Conservation (phyloP, 2,888 invertebrate genomes). For the Mesorhabditis sp. region DNA sequence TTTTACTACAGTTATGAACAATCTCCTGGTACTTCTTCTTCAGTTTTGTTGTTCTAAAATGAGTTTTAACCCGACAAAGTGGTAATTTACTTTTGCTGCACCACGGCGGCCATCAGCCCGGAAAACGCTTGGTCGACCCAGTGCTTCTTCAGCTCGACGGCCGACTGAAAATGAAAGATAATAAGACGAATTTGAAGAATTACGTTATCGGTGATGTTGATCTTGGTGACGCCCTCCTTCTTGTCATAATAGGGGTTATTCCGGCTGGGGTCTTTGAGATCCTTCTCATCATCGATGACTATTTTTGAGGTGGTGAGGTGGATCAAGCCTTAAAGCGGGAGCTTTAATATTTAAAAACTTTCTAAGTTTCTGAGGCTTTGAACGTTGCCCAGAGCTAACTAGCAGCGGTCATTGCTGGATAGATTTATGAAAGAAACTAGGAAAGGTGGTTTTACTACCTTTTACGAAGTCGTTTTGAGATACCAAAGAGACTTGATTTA, state of each 20-base stretch:
- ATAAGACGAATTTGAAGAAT: too few relatives aligned
- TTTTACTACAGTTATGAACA: background rate
- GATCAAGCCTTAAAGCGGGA: background rate
- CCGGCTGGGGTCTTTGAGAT: background rate
- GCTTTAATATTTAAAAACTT: too few relatives aligned
- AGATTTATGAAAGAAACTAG: too few relatives aligned
- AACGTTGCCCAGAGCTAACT: too few relatives aligned
- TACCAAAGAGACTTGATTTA: too few relatives aligned
- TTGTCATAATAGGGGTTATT: background rate
- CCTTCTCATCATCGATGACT: background rate
- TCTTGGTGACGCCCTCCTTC: slow-evolving; percentile 1
- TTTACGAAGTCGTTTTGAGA: too few relatives aligned
- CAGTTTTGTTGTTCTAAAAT: background rate
- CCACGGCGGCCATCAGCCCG: slow-evolving; percentile 25
- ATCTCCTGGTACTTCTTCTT: slow-evolving; percentile 3
- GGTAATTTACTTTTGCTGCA: slow-evolving; percentile 19
- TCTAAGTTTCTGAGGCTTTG: too few relatives aligned
- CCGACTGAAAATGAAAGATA: slow-evolving; percentile 13
- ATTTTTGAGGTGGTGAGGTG: background rate
- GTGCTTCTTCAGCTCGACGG: slow-evolving; percentile 19
- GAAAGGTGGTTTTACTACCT: too few relatives aligned
- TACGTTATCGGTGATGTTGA: slow-evolving; percentile 1
- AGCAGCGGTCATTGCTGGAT: too few relatives aligned
- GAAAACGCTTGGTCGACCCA: slow-evolving; percentile 31
- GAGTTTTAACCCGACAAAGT: too few relatives aligned